Evolutionary conservation across 2,113 vertebrate genomes (phyloP).

Genomic region (Caloenas nicobarica): DNA sequence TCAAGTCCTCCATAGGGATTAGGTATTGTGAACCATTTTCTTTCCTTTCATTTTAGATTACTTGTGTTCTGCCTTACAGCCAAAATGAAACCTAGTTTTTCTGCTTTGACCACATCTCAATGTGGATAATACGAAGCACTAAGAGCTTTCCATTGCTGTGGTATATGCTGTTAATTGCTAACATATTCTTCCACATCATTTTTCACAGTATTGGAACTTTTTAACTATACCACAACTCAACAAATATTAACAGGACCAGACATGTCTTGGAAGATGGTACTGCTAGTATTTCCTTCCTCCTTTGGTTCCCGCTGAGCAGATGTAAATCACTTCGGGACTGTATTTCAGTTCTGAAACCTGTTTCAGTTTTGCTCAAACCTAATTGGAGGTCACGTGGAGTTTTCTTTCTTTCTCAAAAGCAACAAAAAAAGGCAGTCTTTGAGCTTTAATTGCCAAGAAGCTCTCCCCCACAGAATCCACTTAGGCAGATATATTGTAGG

Average conservation of each 20-base stretch:
- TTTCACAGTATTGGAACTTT: slow-evolving; percentile 49
- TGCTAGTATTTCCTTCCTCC: slow-evolving; percentile 41
- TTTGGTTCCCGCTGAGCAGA: slow-evolving; percentile 46
- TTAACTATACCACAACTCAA: slow-evolving; percentile 52
- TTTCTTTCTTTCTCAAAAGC: slow-evolving; percentile 18
- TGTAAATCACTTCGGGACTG: slow-evolving; percentile 37
- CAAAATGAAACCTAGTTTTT: slow-evolving; percentile 64
- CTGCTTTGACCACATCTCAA: slow-evolving; percentile 58
- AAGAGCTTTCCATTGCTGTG: slow-evolving; percentile 52
- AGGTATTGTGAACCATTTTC: slow-evolving; percentile 4
- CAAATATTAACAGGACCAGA: slow-evolving; percentile 52
- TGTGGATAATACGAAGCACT: slow-evolving; percentile 42
- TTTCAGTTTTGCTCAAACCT: slow-evolving; percentile 51
- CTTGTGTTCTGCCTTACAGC: slow-evolving; percentile 62
- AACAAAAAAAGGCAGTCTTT: neutral
- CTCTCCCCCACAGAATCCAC: neutral
- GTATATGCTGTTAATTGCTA: slow-evolving; percentile 64
- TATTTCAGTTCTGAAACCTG: slow-evolving; percentile 49
- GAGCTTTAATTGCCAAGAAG: slow-evolving; percentile 33
- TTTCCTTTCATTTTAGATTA: slow-evolving; percentile 49
- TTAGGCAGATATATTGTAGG: neutral
- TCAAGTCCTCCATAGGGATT: neutral
- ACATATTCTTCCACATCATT: slow-evolving; percentile 58
- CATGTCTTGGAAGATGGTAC: slow-evolving; percentile 44
- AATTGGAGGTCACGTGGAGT: slow-evolving; percentile 32